Base-by-base conservation (phyloP, 2,797 vertebrate species). In the Varecia variegata region DNA sequence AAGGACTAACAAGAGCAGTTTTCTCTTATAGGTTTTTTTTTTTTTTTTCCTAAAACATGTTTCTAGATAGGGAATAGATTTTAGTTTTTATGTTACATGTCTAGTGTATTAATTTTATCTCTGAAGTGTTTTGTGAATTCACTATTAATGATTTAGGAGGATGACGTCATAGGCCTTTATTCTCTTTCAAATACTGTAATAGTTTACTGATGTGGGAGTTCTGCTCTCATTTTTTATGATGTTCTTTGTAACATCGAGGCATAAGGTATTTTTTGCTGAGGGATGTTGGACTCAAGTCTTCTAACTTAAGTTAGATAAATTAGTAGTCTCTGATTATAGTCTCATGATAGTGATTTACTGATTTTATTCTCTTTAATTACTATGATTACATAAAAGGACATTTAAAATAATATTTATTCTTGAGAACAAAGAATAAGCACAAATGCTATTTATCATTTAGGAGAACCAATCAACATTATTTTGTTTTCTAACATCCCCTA, bases 261-360 rank as follows among this genome's bases (percentile, higher is more conserved):
- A 95, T 70, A 94, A 94, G 47, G 18, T 81, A 76, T 90, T 93
- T 65, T 87, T 91, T 86, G 58, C 88, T 83, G 38, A 97, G 90
- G 50, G 86, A 71, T 71, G 15, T 70, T 97, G 60, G 11, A 92
- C 73, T 93, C 90, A 91, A 85, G 77, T 96, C 86, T 97, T 85
- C 74, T 94, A 98, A 96, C 89, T 97, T 93, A 95, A 97, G 52
- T 94, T 96, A 96, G 60, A 88, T 90, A 90, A 80, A 83, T 89
- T 56, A 79, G 27, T 38, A 93, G 30, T 60, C 92, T 95, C 81
- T 94, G 40, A 90, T 76, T 52, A 4, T 60, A 14, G 30, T 73
- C 0, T 0, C 1, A 73, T 81, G 32, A 73, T 90, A 93, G 85
- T 81, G 38, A 65, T 65, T 30, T 35, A 50, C 0, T 74, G 40